Evolutionary conservation across 2,888 invertebrate species (phyloP), one percentile per base, ranked within the genome.

Genomic region (Chrysolina oricalcia): DNA sequence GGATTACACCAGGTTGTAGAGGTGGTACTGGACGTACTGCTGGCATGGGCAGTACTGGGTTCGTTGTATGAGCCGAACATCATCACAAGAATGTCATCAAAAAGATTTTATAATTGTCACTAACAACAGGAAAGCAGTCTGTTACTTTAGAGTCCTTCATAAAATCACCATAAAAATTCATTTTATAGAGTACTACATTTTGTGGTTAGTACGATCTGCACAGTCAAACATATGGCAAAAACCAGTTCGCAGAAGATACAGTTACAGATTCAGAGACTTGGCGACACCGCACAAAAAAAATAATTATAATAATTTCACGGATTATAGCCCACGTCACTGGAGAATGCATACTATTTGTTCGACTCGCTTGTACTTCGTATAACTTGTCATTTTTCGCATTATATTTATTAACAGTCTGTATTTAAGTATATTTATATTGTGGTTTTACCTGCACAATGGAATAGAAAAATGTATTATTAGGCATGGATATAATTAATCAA

Each of bases 331-430:
- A 73, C 72, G 77, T 74, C 76, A 75, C 71, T 79, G 73, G 35
- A 64, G 23, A 70, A 66, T 63, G 74, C 76, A 76, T 68, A 53
- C 68, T 73, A 74, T 76, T 78, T 73, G 74, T 75, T 76, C 75
- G 75, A 74, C 72, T 77, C 71, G 75, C 77, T 77, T 70, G 71
- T 74, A 75, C 76, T 77, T 63, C 69, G 17, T 69, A 73, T 70
- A 62, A 70, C 74, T 78, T 77, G 76, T 77, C 80, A 80, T 78
- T 78, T 76, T 77, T 77, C 69, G 72, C 73, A 78, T 78, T 77
- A 76, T 78, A 72, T 78, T 76, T 75, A 75, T 80, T 77, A 74
- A 69, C 46, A 69, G 70, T 66, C 72, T 77, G 73, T 72, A 73
- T 75, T 79, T 79, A 77, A 64, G 40, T 63, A 73, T 72, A 72